Evolutionary conservation across 2,888 invertebrate genomes (phyloP).

Genomic region (Campoplex capitator): DNA sequence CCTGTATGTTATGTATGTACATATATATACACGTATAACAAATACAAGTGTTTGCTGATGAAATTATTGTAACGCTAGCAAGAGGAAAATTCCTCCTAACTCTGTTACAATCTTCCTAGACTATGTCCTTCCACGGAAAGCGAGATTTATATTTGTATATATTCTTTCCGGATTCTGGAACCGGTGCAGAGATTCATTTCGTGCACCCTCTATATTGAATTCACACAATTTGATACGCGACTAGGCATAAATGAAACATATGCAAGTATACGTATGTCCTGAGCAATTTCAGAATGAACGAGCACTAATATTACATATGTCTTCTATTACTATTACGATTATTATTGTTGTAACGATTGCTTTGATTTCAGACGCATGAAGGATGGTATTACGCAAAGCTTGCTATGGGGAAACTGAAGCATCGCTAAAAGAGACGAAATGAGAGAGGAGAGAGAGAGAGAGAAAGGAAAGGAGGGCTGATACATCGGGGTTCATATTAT

Average conservation of each 20-base stretch:
- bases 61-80: conserved; percentile 47
- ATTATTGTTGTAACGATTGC: conserved; percentile 21
- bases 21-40: background rate
- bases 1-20: background rate
- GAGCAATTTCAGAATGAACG: conserved; percentile 20
- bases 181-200: conserved; percentile 4
- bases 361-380: conserved; percentile 36
- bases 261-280: conserved; percentile 3
- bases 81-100: conserved; percentile 36
- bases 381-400: conserved; percentile 38
- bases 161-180: background rate
- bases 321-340: conserved; percentile 28
- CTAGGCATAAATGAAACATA: conserved; percentile 3
- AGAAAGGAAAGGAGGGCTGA: conserved; percentile 9
- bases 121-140: background rate
- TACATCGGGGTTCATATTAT: conserved; percentile 41
- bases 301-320: conserved; percentile 25
- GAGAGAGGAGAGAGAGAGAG: conserved; percentile 9
- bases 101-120: conserved; percentile 8
- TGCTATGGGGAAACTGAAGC: conserved; percentile 48
- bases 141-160: background rate
- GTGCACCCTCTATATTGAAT: background rate
- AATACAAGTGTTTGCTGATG: background rate
- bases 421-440: background rate
- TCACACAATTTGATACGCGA: conserved; percentile 20